Evolutionary conservation across 2,113 vertebrate species (phyloP).

Genomic region (Sciurus niger): DNA sequence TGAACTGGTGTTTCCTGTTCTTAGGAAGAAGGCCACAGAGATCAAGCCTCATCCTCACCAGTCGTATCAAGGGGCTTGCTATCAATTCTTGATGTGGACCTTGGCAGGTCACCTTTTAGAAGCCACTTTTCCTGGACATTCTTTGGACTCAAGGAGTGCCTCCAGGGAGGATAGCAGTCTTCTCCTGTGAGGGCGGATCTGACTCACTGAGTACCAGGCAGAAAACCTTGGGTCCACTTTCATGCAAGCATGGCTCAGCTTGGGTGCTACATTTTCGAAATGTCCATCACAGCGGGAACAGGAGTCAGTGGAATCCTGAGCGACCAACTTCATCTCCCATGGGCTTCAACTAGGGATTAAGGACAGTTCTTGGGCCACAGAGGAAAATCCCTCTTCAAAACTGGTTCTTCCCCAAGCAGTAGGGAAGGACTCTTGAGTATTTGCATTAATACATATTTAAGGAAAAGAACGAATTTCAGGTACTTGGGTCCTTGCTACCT

Average conservation of each 20-base stretch:
- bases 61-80: fast-evolving
- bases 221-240: background rate
- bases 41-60: background rate
- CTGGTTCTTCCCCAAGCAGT: background rate
- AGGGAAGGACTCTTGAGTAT: background rate
- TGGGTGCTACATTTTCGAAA: background rate
- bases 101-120: background rate
- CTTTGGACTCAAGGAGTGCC: background rate
- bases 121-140: background rate
- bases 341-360: background rate
- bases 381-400: background rate
- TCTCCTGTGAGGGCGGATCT: background rate
- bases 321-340: background rate
- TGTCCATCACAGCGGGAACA: background rate
- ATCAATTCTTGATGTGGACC: background rate
- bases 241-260: background rate
- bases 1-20: too few relatives aligned
- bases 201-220: background rate
- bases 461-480: background rate
- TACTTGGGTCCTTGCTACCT: background rate
- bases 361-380: background rate
- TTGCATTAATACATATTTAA: background rate
- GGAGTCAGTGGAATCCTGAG: background rate
- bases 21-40: background rate
- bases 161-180: background rate